Conservation (phyloP, 2,113 vertebrate genomes). For the Antennarius striatus region DNA sequence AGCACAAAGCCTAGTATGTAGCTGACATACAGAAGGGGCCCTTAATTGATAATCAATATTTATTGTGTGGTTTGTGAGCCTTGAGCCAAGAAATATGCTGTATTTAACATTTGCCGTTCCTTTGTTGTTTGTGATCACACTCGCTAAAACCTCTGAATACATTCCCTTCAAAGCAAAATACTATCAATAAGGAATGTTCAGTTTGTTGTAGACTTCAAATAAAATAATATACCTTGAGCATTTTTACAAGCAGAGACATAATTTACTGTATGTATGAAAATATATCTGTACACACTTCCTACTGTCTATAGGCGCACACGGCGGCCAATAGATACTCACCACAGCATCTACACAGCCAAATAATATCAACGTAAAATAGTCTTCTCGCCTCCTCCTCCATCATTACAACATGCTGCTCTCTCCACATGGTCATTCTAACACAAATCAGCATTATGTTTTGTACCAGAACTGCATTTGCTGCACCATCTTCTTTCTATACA, state of each 20-base stretch:
- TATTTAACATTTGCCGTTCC: conserved; percentile 3
- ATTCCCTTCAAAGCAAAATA: too few species aligned
- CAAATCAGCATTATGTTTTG: conserved; percentile 32
- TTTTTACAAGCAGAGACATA: too few species aligned
- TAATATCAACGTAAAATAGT: conserved; percentile 6
- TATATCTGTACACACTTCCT: too few species aligned
- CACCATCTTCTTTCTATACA: conserved; percentile 21
- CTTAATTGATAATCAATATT: conserved; percentile 69
- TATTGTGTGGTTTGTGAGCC: conserved; percentile 28
- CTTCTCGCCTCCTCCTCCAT: background rate
- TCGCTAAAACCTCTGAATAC: too few species aligned
- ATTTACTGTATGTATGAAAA: too few species aligned
- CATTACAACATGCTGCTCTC: conserved; percentile 10
- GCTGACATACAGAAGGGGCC: conserved; percentile 17
- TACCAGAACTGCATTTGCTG: conserved; percentile 22
- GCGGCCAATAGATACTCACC: too few species aligned
- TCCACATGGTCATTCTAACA: conserved; percentile 48
- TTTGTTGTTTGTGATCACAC: too few species aligned
- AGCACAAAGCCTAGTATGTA: too few species aligned
- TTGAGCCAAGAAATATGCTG: conserved; percentile 48
- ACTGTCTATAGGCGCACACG: too few species aligned
- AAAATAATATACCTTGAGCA: too few species aligned
- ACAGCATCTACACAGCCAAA: conserved; percentile 6
- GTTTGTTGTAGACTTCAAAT: too few species aligned
- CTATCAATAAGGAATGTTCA: too few species aligned